Base-by-base conservation (phyloP, 2,797 vertebrate genomes). In the Bradypodion ventrale region DNA sequence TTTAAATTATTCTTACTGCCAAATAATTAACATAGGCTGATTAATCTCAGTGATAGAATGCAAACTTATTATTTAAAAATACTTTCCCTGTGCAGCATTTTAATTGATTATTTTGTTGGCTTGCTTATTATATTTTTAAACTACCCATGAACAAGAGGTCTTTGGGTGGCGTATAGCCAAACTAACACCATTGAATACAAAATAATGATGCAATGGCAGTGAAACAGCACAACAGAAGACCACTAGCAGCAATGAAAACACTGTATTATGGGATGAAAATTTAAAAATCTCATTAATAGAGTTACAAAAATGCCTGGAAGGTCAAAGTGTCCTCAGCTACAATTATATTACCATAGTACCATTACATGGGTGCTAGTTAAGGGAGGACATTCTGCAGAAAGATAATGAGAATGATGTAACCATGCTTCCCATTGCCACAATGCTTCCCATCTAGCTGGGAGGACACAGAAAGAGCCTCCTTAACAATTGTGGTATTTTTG, bases 1-100 rank as follows among this genome's bases (percentile, higher is more conserved):
- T 69, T 35, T 60, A 65, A 78, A 62, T 76, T 84, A 78, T 78
- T 86, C 63, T 75, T 81, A 78, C 79, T 78, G 80, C 75, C 7
- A 82, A 86, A 29, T 49, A 76, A 63, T 84, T 85, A 29, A 75
- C 23, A 49, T 29, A 37, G 66, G 44, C 73, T 19, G 75, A 25
- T 85, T 23, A 86, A 63, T 49, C 68, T 42, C 78, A 86, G 16
- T 21, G 78, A 5, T 65, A 49, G 32, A 1, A 4, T 85, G 8
- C 23, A 62, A 87, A 12, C 73, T 42, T 16, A 32, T 70, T 70
- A 60, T 25, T 37, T 83, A 82, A 73, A 87, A 90, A 35, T 10
- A n/a, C 1, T 6, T 65, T 10, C 21, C 35, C 27, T 44, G 66
- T 32, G 6, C 27, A 68, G 25, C 7, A 52, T 35, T 62, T 19